These are phyloP conservation scores for Hydrochoerus hydrochaeris DNA, from an alignment of 2,113 vertebrate species.

Conservation along the genomic window DNA sequence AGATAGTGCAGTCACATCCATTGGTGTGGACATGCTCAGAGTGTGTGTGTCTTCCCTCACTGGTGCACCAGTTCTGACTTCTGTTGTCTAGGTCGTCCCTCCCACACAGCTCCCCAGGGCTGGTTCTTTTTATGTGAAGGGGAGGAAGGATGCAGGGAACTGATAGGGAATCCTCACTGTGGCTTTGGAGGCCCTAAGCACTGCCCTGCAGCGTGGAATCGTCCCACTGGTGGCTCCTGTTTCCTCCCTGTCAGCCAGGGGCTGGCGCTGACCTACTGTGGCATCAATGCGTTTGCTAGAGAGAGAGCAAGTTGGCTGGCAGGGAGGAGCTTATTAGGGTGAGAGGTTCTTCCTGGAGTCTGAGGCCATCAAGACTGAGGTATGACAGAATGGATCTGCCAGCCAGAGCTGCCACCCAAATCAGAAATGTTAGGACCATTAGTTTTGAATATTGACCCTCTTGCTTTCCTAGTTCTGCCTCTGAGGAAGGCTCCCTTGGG, in stretches of 20 bases:
- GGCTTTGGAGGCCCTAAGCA: not conserved
- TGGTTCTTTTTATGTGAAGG: not conserved
- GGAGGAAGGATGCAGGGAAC: rapidly evolving
- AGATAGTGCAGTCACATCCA: not conserved
- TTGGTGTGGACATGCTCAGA: not conserved
- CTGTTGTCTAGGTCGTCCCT: not conserved
- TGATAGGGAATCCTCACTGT: rapidly evolving
- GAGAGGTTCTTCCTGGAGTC: not conserved
- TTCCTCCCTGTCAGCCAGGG: not conserved
- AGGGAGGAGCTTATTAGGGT: not conserved
- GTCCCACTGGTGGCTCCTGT: too few relatives aligned
- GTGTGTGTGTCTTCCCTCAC: not conserved
- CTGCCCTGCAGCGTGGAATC: not conserved
- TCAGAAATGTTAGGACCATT: not conserved
- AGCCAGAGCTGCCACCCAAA: not conserved
- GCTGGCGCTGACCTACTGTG: not conserved
- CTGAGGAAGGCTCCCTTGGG: not conserved
- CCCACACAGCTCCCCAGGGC: not conserved
- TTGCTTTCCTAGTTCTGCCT: not conserved
- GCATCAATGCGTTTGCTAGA: not conserved
- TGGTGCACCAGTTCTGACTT: not conserved
- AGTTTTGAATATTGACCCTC: not conserved
- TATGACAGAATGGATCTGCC: not conserved
- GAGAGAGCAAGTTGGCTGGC: not conserved
- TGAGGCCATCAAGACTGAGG: not conserved